Conservation (phyloP, 2,888 invertebrate genomes). For the Rotaria macrura region DNA sequence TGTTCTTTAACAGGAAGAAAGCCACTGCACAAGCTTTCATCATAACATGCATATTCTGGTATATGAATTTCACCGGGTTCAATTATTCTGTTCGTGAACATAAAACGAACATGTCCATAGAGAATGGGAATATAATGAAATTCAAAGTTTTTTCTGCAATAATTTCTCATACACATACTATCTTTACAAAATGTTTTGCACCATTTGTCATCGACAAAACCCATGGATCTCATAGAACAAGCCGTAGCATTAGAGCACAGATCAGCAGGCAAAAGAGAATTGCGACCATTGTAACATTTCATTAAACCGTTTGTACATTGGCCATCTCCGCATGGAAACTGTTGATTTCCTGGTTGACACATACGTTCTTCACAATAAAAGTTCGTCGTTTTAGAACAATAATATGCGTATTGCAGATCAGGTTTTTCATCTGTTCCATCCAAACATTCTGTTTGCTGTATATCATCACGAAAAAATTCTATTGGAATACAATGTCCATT, state of each 20-base stretch:
- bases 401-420: accelerated
- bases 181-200: not conserved
- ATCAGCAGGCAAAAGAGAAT: not conserved
- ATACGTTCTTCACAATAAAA: not conserved
- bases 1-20: not conserved
- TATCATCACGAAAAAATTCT: not conserved
- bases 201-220: not conserved
- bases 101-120: not conserved
- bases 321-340: not conserved
- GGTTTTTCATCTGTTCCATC: not conserved
- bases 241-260: not conserved
- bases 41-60: not conserved
- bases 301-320: not conserved
- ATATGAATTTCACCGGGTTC: not conserved
- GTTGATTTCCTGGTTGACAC: not conserved
- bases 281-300: not conserved
- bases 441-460: not conserved
- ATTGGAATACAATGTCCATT: not conserved
- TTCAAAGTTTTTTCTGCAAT: not conserved
- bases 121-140: not conserved
- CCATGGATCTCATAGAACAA: not conserved
- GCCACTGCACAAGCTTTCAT: not conserved
- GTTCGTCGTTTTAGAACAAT: not conserved
- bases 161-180: not conserved
- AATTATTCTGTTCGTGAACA: not conserved